phyloP scores from a whole-genome alignment of 2,113 vertebrate genomes.

The Sporophila hypoxantha region DNA sequence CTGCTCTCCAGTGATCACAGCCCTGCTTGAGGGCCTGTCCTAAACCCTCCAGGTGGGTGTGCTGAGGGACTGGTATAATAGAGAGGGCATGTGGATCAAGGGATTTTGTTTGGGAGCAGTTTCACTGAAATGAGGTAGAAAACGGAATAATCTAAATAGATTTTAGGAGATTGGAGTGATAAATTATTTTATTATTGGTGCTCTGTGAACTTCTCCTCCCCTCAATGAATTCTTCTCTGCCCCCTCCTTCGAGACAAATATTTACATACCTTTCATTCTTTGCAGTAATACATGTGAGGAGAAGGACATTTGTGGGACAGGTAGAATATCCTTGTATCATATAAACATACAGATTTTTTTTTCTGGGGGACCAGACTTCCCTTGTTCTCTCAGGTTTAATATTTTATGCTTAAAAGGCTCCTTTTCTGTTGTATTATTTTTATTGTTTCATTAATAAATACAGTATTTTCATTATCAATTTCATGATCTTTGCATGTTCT shows the following conservation, averaged over 20 bases:
- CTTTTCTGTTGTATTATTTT: neutral
- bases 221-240: neutral
- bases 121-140: neutral
- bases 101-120: neutral
- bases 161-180: neutral
- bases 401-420: neutral
- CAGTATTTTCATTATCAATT: neutral
- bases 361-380: neutral
- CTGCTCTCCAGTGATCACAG: fast-evolving
- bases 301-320: neutral
- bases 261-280: neutral
- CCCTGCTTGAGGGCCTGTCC: fast-evolving
- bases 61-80: neutral
- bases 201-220: neutral
- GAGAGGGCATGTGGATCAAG: neutral
- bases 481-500: neutral
- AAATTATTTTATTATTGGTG: neutral
- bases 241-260: neutral
- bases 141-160: neutral
- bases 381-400: neutral
- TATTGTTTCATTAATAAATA: neutral
- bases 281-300: fast-evolving
- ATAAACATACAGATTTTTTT: fast-evolving
- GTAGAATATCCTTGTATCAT: neutral
- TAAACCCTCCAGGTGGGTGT: fast-evolving